Conservation (phyloP, 2,113 vertebrate genomes). For the Rhadina sibilatrix region DNA sequence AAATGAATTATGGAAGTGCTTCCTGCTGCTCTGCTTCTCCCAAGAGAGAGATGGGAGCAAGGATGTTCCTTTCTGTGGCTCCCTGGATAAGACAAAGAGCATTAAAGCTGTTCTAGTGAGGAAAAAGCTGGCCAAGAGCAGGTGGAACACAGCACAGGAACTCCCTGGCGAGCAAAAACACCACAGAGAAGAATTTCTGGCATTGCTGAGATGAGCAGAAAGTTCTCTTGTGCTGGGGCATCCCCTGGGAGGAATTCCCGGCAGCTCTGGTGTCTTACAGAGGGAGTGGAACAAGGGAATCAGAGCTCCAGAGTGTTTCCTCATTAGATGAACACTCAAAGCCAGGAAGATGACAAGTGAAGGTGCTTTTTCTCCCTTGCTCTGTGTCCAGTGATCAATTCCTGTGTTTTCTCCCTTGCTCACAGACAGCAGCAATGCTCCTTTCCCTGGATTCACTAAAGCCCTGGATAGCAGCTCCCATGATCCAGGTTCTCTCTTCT, state of each 20-base stretch:
- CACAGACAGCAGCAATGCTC: not conserved
- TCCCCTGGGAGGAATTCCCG: not conserved
- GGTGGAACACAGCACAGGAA: not conserved
- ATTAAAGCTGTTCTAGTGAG: not conserved
- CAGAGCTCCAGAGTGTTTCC: not conserved
- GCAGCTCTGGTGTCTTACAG: not conserved
- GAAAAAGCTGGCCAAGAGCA: not conserved
- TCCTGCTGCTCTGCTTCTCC: not conserved
- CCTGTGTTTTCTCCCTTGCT: not conserved
- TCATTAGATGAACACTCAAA: not conserved
- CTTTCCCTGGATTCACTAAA: not conserved
- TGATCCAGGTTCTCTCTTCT: not conserved
- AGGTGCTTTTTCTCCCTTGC: not conserved
- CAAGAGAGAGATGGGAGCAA: not conserved
- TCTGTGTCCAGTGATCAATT: not conserved
- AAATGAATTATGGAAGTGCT: not conserved
- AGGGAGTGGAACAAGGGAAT: not conserved
- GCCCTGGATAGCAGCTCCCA: not conserved
- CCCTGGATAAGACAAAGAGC: not conserved
- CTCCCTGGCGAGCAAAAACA: not conserved
- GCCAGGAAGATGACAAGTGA: not conserved
- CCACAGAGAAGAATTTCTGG: not conserved
- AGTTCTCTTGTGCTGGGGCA: not conserved
- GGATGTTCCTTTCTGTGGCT: not conserved
- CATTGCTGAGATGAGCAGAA: not conserved